phyloP scores from a whole-genome alignment of 2,113 vertebrate species.

The Ondatra zibethicus region DNA sequence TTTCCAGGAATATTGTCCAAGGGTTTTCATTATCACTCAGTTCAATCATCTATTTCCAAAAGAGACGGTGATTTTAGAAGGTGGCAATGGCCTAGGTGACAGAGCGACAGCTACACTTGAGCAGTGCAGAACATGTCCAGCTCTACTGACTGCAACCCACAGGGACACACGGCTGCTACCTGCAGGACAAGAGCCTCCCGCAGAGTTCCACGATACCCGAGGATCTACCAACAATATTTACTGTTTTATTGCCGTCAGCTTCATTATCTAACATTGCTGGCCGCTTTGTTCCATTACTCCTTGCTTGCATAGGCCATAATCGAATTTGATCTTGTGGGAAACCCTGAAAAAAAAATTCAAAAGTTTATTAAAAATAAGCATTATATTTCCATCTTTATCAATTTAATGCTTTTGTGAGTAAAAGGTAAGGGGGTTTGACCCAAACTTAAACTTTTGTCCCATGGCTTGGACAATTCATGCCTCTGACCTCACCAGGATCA shows the following conservation, averaged over 20 bases:
- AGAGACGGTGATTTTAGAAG: slow-evolving; percentile 62
- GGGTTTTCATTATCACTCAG: slow-evolving; percentile 99
- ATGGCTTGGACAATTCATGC: no score
- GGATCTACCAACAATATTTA: slow-evolving; percentile 82
- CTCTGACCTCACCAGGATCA: not conserved
- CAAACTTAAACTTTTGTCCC: not conserved
- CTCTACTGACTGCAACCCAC: not conserved
- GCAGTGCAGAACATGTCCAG: not conserved
- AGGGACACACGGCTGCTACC: not conserved
- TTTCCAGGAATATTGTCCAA: slow-evolving; percentile 99
- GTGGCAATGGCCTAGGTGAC: not conserved
- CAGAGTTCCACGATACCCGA: not conserved
- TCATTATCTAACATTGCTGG: slow-evolving; percentile 99
- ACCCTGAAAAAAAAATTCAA: slow-evolving; percentile 87
- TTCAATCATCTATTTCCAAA: slow-evolving; percentile 94
- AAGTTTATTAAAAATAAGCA: not conserved
- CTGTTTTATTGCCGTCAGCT: slow-evolving; percentile 98
- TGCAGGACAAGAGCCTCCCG: not conserved
- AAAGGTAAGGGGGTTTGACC: no score
- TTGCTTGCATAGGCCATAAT: slow-evolving; percentile 99
- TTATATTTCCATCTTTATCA: not conserved
- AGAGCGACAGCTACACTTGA: not conserved
- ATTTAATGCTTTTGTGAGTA: not conserved
- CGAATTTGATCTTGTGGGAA: slow-evolving; percentile 99
- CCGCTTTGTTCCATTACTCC: slow-evolving; percentile 98